Conservation (phyloP, 1,140 invertebrate genomes). For the Polypedilum pembai region DNA sequence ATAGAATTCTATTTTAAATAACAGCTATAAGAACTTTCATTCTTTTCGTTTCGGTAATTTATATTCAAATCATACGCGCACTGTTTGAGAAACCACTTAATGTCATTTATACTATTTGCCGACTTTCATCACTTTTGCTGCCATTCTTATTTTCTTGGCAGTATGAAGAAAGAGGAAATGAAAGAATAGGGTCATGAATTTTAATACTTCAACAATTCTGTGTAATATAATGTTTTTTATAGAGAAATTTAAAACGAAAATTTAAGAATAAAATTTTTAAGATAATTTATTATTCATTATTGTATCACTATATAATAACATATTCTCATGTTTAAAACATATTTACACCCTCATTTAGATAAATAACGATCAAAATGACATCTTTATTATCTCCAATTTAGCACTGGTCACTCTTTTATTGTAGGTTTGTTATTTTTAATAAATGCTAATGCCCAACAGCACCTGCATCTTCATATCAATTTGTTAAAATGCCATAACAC, state of each 20-base stretch:
- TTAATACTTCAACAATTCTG: background rate
- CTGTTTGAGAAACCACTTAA: constrained; percentile 15
- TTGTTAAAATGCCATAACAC: constrained; percentile 4
- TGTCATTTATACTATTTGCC: constrained; percentile 24
- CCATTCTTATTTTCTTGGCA: background rate
- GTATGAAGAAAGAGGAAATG: constrained; percentile 3
- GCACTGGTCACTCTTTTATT: constrained; percentile 14
- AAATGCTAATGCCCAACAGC: background rate
- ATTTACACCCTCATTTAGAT: background rate
- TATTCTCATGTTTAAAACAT: constrained; percentile 21
- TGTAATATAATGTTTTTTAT: background rate
- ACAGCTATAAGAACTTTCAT: background rate
- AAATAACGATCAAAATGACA: constrained; percentile 17
- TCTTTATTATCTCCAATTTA: background rate
- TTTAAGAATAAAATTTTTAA: too few relatives aligned
- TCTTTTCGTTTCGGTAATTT: background rate
- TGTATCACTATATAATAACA: background rate
- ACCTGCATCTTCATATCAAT: constrained; percentile 23
- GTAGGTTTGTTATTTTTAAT: constrained; percentile 22
- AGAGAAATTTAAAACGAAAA: too few relatives aligned
- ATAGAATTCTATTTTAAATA: background rate
- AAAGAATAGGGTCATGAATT: background rate
- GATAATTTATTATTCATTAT: too few relatives aligned
- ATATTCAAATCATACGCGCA: constrained; percentile 21
- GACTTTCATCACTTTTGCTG: background rate